These are phyloP conservation scores for Platalea minor DNA, from an alignment of 2,797 vertebrate species.

Conservation along the genomic window DNA sequence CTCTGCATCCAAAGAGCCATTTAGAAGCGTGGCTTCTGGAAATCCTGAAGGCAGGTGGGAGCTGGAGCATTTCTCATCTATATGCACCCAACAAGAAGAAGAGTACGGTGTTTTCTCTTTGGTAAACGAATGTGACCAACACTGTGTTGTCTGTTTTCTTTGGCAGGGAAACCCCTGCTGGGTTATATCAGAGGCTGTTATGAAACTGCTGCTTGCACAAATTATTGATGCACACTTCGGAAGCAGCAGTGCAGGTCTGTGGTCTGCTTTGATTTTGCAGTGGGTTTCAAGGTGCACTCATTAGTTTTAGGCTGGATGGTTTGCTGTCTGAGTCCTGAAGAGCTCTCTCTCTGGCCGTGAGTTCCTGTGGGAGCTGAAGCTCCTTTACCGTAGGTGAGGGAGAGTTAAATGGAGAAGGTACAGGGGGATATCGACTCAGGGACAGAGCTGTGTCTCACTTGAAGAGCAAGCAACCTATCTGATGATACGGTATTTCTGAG, in stretches of 20 bases:
- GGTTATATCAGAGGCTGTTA: neutral
- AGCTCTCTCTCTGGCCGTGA: neutral
- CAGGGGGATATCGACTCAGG: neutral
- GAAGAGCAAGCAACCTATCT: neutral
- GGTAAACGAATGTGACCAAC: neutral
- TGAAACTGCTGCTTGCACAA: neutral
- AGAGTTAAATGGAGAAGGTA: neutral
- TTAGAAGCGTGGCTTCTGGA: neutral
- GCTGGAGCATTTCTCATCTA: neutral
- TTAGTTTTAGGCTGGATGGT: neutral
- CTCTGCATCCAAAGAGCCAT: neutral
- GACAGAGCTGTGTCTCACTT: neutral
- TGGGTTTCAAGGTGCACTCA: neutral
- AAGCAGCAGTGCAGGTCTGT: neutral
- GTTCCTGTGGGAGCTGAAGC: neutral
- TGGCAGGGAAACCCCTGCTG: neutral
- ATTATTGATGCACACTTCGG: neutral
- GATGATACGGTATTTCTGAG: neutral
- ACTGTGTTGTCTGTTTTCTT: neutral
- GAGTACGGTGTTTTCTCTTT: neutral
- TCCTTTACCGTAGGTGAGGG: neutral
- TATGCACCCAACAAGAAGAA: neutral
- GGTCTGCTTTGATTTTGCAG: neutral
- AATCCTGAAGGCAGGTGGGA: neutral
- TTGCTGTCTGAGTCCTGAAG: neutral